A percentile compares a stretch with the other conserved stretches of the same genome.
These are phyloP conservation scores for Pegoplata infirma DNA, from an alignment of 2,888 invertebrate species.

Conservation along the genomic window DNA sequence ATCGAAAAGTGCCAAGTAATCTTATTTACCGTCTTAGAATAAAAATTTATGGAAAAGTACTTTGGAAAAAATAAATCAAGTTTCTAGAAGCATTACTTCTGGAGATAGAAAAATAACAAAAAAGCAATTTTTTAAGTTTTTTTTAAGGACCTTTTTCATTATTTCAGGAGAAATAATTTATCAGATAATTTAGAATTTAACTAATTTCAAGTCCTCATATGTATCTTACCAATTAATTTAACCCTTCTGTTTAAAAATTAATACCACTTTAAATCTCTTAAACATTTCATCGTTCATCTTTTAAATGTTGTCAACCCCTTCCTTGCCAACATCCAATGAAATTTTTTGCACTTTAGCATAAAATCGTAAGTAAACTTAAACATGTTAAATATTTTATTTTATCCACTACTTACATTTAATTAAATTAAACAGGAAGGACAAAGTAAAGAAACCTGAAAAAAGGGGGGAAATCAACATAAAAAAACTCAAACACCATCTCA, in stretches of 20 bases:
- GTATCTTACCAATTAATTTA: no score
- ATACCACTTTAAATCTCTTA: background rate
- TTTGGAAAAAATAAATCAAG: no score
- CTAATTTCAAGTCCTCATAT: no score
- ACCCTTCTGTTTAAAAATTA: background rate
- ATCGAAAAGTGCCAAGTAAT: no score
- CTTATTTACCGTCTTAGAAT: no score
- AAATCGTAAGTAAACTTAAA: conserved; percentile 42
- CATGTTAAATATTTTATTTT: conserved; percentile 39
- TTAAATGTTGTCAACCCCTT: background rate
- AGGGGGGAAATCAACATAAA: background rate
- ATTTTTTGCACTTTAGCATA: conserved; percentile 19
- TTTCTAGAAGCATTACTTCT: no score
- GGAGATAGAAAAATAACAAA: no score
- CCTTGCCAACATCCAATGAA: background rate
- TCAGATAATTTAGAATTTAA: no score
- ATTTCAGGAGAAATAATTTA: no score
- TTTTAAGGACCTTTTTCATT: no score
- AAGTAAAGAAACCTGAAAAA: background rate
- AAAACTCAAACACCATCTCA: conserved; percentile 6
- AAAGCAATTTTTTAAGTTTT: no score
- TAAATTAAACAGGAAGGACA: conserved; percentile 46
- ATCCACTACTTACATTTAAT: conserved; percentile 54
- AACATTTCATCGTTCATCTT: background rate
- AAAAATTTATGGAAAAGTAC: no score